phyloP scores from a whole-genome alignment of 2,797 vertebrate species.

The Dendrocincla tyrannina region DNA sequence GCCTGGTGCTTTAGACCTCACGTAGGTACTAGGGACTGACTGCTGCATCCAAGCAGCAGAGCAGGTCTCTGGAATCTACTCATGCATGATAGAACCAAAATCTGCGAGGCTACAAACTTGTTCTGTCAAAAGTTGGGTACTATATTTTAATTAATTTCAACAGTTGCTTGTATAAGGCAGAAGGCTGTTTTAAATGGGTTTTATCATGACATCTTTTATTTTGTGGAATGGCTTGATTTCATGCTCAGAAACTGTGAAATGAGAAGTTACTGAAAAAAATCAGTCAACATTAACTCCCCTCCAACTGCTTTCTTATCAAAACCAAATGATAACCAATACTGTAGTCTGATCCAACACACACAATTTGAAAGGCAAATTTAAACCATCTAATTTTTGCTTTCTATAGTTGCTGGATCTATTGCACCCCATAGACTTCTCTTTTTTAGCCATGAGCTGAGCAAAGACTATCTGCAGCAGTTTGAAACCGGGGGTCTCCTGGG shows the following conservation, averaged over 20 bases:
- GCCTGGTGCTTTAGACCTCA: neutral
- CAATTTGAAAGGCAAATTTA: neutral
- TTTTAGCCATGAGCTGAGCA: neutral
- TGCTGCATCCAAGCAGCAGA: neutral
- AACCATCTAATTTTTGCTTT: neutral
- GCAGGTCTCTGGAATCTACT: neutral
- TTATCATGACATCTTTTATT: neutral
- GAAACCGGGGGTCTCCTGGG: neutral
- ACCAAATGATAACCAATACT: neutral
- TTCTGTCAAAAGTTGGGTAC: neutral
- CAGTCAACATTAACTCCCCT: neutral
- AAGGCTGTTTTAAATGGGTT: slow-evolving; percentile 14
- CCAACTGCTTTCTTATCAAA: neutral
- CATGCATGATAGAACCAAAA: neutral
- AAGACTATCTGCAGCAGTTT: neutral
- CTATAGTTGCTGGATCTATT: neutral
- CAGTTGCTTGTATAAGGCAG: neutral
- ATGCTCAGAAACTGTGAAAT: slow-evolving; percentile 45
- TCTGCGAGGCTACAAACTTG: neutral
- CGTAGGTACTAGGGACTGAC: neutral
- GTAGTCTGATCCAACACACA: neutral
- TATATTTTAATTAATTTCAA: slow-evolving; percentile 14
- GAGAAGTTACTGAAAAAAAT: neutral
- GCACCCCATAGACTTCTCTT: neutral
- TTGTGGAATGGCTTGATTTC: slow-evolving; percentile 28